Evolutionary conservation across 1,140 invertebrate genomes (phyloP).

Genomic region (Aphis craccivora): DNA sequence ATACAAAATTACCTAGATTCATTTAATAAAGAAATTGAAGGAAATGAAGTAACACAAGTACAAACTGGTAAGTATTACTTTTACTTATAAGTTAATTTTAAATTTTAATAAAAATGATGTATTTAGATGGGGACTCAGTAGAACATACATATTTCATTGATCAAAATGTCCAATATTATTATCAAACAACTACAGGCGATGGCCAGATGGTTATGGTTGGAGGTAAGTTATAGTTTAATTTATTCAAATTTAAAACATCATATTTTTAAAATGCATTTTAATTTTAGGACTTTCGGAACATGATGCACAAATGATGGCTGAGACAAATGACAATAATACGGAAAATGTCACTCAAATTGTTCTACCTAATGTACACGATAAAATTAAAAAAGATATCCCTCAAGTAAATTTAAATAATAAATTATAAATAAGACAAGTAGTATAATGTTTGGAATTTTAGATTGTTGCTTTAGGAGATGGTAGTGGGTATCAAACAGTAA

Average conservation of each 20-base stretch:
- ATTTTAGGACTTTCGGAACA: conserved; percentile 46
- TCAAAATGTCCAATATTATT: conserved; percentile 80
- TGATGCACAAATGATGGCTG: conserved; percentile 49
- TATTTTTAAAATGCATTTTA: background rate
- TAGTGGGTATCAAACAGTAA: conserved; percentile 82
- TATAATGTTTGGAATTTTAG: conserved; percentile 42
- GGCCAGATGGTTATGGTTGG: conserved; percentile 72
- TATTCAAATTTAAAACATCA: background rate
- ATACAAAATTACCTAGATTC: conserved; percentile 84
- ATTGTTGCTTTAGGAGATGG: conserved; percentile 61
- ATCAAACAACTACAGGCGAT: conserved; percentile 67
- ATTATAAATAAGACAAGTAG: background rate
- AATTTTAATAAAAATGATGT: conserved; percentile 25
- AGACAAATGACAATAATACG: conserved; percentile 38
- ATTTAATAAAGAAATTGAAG: conserved; percentile 85
- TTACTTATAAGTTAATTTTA: conserved; percentile 54
- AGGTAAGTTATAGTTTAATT: background rate
- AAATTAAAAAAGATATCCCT: conserved; percentile 48
- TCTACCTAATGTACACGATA: conserved; percentile 48
- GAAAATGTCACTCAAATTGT: conserved; percentile 46
- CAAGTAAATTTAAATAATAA: conserved; percentile 31
- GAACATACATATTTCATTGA: conserved; percentile 79
- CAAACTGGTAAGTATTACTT: conserved; percentile 60
- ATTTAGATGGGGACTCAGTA: conserved; percentile 68
- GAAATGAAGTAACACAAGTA: conserved; percentile 66